A percentile compares a stretch with the other conserved stretches of the same genome.
Conservation (phyloP, 1,140 invertebrate species). For the Drosophila ercepeae region DNA sequence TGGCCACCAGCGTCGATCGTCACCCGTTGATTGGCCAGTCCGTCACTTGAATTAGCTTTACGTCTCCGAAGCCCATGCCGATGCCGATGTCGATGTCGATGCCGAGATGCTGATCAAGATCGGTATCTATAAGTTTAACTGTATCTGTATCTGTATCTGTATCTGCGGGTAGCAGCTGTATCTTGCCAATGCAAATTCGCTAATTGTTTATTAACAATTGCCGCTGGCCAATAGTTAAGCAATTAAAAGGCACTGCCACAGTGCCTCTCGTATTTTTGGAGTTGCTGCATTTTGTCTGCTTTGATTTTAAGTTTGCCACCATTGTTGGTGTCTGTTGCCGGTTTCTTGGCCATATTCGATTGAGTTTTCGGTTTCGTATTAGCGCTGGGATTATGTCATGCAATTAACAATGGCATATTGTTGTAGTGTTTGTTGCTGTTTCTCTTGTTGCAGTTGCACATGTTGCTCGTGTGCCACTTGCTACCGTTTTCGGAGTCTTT, state of each 20-base stretch:
- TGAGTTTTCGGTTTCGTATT: constrained; percentile 78
- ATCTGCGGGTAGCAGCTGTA: constrained; percentile 19
- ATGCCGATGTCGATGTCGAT: constrained; percentile 41
- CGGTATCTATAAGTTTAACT: constrained; percentile 36
- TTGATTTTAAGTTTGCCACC: constrained; percentile 56
- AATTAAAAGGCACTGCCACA: constrained; percentile 71
- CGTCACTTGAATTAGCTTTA: constrained; percentile 70
- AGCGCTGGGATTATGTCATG: constrained; percentile 76
- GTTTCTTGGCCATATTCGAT: constrained; percentile 47
- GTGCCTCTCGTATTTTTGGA: constrained; percentile 27
- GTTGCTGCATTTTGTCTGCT: constrained; percentile 52
- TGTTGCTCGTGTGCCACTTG: constrained; percentile 52
- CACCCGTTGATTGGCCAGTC: constrained; percentile 41
- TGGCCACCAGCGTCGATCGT: constrained; percentile 60
- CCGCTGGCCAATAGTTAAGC: constrained; percentile 74
- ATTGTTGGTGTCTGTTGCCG: constrained; percentile 19
- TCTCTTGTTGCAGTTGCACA: constrained; percentile 10
- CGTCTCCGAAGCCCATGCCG: constrained; percentile 50
- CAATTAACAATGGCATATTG: constrained; percentile 79
- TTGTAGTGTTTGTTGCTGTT: constrained; percentile 48
- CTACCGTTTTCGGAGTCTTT: constrained; percentile 71
- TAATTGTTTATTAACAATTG: constrained; percentile 81
- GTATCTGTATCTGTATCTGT: constrained; percentile 25
- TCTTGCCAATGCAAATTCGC: constrained; percentile 65
- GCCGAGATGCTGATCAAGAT: constrained; percentile 47